These are phyloP conservation scores for Zoanthus solanderi DNA, from an alignment of 92 coral and sea anemone genomes.

Conservation along the genomic window DNA sequence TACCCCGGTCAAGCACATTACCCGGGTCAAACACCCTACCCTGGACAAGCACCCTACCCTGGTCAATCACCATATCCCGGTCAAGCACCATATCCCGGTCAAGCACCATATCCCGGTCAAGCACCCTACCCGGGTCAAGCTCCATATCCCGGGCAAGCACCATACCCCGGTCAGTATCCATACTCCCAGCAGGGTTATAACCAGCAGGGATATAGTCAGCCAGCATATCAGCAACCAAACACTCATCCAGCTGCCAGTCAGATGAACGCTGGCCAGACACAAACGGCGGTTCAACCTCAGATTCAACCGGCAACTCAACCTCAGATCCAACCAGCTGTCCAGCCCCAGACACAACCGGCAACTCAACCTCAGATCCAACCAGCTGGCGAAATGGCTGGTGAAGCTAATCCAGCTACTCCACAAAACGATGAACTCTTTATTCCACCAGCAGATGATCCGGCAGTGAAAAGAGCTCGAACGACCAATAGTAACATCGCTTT, in stretches of 20 bases:
- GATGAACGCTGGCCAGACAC: background rate
- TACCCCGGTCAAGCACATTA: background rate
- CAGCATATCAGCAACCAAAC: background rate
- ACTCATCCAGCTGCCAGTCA: background rate
- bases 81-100: background rate
- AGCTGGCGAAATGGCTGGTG: constrained; percentile 14
- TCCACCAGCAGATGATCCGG: constrained; percentile 34
- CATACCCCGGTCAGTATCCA: background rate
- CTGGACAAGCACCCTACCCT: background rate
- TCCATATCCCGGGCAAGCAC: background rate
- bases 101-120: background rate
- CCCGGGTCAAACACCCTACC: background rate
- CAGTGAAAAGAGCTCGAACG: background rate
- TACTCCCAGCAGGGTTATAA: background rate
- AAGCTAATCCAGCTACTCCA: background rate
- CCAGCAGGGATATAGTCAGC: background rate
- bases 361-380: background rate
- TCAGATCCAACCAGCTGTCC: background rate
- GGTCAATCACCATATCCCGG: background rate
- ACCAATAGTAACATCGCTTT: background rate
- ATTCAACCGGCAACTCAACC: background rate
- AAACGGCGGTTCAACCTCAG: background rate
- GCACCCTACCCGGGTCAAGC: background rate
- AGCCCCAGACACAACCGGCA: background rate
- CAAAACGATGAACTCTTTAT: constrained; percentile 37